phyloP scores from a whole-genome alignment of 2,888 invertebrate species.

The Leptinotarsa rubiginosa region DNA sequence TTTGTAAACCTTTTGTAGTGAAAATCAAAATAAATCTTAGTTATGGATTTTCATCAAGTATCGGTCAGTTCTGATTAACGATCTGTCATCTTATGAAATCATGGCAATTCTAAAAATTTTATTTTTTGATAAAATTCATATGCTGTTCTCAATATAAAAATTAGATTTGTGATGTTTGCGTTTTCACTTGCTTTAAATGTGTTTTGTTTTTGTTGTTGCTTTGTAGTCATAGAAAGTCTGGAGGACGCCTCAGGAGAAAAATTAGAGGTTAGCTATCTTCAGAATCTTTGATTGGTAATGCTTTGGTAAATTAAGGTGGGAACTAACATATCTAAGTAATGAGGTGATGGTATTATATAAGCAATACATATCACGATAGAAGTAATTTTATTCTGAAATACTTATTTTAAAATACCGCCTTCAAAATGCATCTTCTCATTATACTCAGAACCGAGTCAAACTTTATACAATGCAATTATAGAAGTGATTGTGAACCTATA shows the following conservation, averaged over 20 bases:
- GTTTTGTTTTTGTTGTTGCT: slow-evolving; percentile 59
- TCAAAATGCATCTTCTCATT: no score
- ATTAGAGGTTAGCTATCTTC: slow-evolving; percentile 62
- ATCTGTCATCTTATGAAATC: slow-evolving; percentile 15
- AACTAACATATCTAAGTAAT: slow-evolving; percentile 2
- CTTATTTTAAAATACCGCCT: no score
- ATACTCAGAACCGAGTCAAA: no score
- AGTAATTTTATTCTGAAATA: no score
- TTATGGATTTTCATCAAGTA: no score
- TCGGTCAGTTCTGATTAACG: neutral
- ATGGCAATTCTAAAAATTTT: slow-evolving; percentile 24
- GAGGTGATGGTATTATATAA: slow-evolving; percentile 1
- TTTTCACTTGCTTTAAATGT: slow-evolving; percentile 56
- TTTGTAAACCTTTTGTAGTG: no score
- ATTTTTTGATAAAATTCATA: slow-evolving; percentile 6
- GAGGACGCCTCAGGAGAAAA: slow-evolving; percentile 58
- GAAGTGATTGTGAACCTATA: no score
- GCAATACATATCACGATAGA: no score
- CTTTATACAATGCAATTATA: no score
- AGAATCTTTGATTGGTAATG: slow-evolving; percentile 18
- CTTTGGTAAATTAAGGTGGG: neutral
- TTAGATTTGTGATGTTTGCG: slow-evolving; percentile 39
- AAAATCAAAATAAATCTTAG: no score
- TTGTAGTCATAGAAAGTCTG: slow-evolving; percentile 65
- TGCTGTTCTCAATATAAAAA: no score